These are phyloP conservation scores for Nipponacmea schrenckii DNA, from an alignment of 2,888 invertebrate species.

Conservation along the genomic window DNA sequence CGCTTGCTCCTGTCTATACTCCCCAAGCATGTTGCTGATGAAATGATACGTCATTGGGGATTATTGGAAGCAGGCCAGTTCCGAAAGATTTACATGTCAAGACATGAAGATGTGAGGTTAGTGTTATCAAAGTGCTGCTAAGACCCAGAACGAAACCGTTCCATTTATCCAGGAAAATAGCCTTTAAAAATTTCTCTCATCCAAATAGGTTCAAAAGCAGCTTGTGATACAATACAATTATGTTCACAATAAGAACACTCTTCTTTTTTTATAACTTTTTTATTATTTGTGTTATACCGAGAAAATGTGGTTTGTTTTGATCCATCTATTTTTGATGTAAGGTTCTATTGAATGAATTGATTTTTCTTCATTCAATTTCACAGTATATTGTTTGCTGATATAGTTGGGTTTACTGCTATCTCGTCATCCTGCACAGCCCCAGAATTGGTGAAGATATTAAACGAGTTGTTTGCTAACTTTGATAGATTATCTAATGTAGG, in stretches of 20 bases:
- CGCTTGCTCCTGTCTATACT: constrained; percentile 89
- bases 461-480: constrained; percentile 93
- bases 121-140: not conserved
- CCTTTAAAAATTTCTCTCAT: too few relatives aligned
- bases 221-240: too few relatives aligned
- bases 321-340: too few relatives aligned
- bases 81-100: constrained; percentile 96
- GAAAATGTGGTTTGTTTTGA: too few relatives aligned
- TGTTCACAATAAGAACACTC: too few relatives aligned
- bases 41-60: constrained; percentile 92
- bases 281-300: too few relatives aligned
- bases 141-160: not conserved
- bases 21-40: constrained; percentile 94
- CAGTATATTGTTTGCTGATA: constrained; percentile 95
- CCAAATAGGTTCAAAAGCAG: too few relatives aligned
- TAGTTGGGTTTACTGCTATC: constrained; percentile 95
- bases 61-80: constrained; percentile 88
- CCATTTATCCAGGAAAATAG: not conserved
- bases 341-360: too few relatives aligned
- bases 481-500: constrained; percentile 79
- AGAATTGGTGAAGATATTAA: constrained; percentile 92
- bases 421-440: constrained; percentile 80
- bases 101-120: constrained; percentile 86
- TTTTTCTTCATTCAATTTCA: not conserved
- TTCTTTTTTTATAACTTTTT: too few relatives aligned